Percentiles rank a stretch among this genome's conserved stretches.
phyloP scores from a whole-genome alignment of 2,797 vertebrate species.

The Myripristis murdjan region DNA sequence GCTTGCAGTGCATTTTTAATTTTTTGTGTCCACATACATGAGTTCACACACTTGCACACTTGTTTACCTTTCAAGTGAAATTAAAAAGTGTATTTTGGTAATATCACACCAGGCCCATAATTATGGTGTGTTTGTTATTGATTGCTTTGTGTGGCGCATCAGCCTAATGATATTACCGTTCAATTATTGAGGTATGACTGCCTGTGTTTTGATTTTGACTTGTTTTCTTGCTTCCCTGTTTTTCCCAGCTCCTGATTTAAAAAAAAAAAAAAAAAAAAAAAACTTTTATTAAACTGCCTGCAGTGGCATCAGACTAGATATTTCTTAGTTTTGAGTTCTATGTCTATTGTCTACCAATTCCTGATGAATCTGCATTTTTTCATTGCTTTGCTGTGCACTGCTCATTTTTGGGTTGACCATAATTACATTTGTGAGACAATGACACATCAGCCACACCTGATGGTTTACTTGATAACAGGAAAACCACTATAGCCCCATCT shows the following conservation, averaged over 20 bases:
- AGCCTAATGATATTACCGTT: background rate
- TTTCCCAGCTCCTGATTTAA: background rate
- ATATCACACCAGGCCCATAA: background rate
- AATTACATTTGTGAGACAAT: constrained; percentile 61
- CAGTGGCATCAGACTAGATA: background rate
- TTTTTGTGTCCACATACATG: background rate
- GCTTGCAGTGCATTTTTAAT: background rate
- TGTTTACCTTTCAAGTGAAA: background rate
- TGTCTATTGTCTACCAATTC: constrained; percentile 4
- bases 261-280: no score
- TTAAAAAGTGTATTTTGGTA: background rate
- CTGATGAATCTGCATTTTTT: constrained; percentile 11
- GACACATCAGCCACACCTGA: constrained; percentile 61
- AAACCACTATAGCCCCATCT: constrained; percentile 41
- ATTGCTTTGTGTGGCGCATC: background rate
- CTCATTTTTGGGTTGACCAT: constrained; percentile 47
- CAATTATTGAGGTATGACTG: background rate
- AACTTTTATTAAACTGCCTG: no score
- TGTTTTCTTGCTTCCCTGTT: background rate
- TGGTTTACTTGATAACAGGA: constrained; percentile 53
- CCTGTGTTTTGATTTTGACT: no score
- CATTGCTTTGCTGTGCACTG: constrained; percentile 18
- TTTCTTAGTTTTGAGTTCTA: background rate
- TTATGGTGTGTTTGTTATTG: background rate
- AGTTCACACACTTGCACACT: background rate